Evolutionary conservation across 2,113 vertebrate genomes (phyloP), one percentile per base, ranked within the genome.

Genomic region (Halcyon senegalensis): DNA sequence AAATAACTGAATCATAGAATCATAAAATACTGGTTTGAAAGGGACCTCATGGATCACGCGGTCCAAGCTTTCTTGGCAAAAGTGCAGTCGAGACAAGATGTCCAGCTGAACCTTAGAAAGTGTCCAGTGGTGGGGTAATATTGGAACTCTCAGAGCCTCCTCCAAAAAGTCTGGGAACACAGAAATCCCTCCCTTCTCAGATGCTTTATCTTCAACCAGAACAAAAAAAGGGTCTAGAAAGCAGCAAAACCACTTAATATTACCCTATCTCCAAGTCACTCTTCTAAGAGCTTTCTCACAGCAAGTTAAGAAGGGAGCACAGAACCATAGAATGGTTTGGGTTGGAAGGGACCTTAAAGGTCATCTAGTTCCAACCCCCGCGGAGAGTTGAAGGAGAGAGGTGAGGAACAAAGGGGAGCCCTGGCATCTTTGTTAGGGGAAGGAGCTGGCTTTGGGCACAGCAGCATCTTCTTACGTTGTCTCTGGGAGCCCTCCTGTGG

Each of bases 211-310:
- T 28, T 18, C 12, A 11, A 14, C 6, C 14, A 28, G 51, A 58
- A 18, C 5, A 17, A 58, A 63, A 20, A 21, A 51, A 25, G 15
- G 3, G 41, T 21, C 51, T 33, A 10, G 33, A 59, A 77, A 70
- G n/a, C n/a, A 27, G 35, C 0, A 0, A 80, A 17, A 11, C 21
- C 3, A 0, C 8, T 43, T 64, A n/a, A 13, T 5, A 3, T 24
- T 6, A 14, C 7, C 48, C 9, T 13, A 37, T 9, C 13, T 31
- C 37, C 13, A n/a, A 11, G 33, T 6, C 2, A 3, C 41, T 62
- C 12, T 10, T 43, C 11, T 0, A 6, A 15, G 46, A 31, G n/a
- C 7, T 55, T 56, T 41, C 30, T 27, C 27, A 12, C 24, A 17
- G 39, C 4, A 23, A 4, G 30, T 2, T 31, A 27, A 21, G 39